Percentiles rank a stretch among this genome's conserved stretches.
These are phyloP conservation scores for Leucoma salicis DNA, from an alignment of 2,888 invertebrate species.

Conservation along the genomic window DNA sequence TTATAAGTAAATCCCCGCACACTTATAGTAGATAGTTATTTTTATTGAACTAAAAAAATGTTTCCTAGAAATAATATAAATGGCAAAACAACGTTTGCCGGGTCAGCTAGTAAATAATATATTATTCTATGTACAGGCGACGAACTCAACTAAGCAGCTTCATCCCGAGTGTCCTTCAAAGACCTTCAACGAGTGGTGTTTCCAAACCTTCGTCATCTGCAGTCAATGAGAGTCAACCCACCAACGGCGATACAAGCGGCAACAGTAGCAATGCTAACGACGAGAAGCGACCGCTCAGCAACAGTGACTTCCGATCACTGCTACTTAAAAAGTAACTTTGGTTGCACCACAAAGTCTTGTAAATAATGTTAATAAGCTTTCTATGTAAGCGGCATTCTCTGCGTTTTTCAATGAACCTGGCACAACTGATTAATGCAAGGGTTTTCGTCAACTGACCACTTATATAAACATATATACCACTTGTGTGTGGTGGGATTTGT, in stretches of 20 bases:
- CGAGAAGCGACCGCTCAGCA: conserved; percentile 61
- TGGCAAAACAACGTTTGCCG: no score
- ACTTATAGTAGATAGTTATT: no score
- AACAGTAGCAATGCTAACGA: conserved; percentile 33
- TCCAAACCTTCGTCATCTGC: conserved; percentile 15
- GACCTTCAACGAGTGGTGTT: conserved; percentile 49
- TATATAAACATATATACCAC: no score
- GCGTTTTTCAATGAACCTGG: no score
- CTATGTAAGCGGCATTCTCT: conserved; percentile 2
- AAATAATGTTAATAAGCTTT: conserved; percentile 6
- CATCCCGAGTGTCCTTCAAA: conserved; percentile 70
- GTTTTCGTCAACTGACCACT: no score
- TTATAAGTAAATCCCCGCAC: no score
- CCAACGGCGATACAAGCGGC: conserved; percentile 30
- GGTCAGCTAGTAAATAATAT: no score
- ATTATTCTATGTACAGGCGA: conserved; percentile 43
- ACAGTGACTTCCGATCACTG: conserved; percentile 81
- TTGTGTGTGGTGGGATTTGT: no score
- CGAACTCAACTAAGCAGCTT: conserved; percentile 74
- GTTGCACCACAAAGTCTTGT: conserved; percentile 10
- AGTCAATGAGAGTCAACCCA: conserved; percentile 31
- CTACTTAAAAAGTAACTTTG: conserved; percentile 54
- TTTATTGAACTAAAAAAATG: no score
- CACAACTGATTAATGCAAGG: no score
- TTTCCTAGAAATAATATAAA: no score